Conservation (phyloP, 2,113 vertebrate genomes). For the Chaenocephalus aceratus region DNA sequence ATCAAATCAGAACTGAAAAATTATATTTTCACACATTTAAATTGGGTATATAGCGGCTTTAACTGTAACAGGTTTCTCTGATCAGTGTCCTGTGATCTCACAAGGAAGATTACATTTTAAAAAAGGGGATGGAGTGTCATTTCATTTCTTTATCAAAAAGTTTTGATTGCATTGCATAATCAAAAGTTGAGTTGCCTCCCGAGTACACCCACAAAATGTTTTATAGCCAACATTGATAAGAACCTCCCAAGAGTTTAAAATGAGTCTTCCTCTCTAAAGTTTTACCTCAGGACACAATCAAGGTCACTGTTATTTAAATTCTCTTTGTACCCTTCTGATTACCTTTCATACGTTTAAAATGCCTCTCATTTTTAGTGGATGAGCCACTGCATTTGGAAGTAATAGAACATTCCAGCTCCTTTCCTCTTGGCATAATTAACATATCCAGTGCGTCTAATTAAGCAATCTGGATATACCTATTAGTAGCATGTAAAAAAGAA, state of each 20-base stretch:
- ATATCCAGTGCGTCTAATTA: constrained; percentile 65
- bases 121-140: constrained; percentile 15
- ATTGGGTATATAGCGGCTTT: constrained; percentile 4
- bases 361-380: constrained; percentile 48
- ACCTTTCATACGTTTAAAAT: constrained; percentile 58
- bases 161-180: constrained; percentile 49
- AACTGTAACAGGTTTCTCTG: too few species aligned
- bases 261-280: constrained; percentile 25
- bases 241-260: constrained; percentile 22
- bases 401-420: constrained; percentile 70
- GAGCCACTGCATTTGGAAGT: constrained; percentile 60
- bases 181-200: constrained; percentile 29
- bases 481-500: constrained; percentile 47
- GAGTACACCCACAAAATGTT: constrained; percentile 31
- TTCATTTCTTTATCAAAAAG: constrained; percentile 26
- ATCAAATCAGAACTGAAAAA: neutral
- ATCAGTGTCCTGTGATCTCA: too few species aligned
- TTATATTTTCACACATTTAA: neutral
- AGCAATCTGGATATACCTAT: constrained; percentile 60
- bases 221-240: constrained; percentile 39
- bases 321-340: constrained; percentile 44
- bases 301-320: constrained; percentile 47
- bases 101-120: neutral
- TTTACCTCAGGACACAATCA: constrained; percentile 57
- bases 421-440: constrained; percentile 67